A percentile compares a stretch with the other conserved stretches of the same genome.
These are phyloP conservation scores for Gymnothorax reevesii DNA, from an alignment of 2,797 vertebrate species.

Conservation along the genomic window DNA sequence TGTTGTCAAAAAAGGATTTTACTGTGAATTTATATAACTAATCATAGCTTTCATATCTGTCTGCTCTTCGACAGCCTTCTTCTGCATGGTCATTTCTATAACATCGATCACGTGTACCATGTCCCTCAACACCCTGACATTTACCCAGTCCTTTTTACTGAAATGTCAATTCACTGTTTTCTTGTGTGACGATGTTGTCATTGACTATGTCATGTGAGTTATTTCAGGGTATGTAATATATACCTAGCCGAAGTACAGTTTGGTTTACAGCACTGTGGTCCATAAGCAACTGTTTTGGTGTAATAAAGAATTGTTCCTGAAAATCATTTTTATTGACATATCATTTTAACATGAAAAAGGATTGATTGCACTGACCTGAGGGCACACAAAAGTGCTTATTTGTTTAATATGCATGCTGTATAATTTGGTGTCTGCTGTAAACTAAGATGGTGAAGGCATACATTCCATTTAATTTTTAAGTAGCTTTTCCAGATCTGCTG, in stretches of 20 bases:
- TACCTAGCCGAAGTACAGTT: not conserved
- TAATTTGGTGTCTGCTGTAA: not conserved
- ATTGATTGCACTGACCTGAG: not conserved
- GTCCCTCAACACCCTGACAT: not conserved
- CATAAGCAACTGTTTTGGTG: not conserved
- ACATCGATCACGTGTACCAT: not conserved
- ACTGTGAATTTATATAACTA: not conserved
- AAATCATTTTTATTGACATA: not conserved
- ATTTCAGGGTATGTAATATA: not conserved
- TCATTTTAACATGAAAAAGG: not conserved
- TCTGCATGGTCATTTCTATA: not conserved
- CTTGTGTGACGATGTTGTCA: not conserved
- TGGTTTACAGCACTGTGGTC: not conserved
- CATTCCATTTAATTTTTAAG: not conserved
- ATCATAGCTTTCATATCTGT: not conserved
- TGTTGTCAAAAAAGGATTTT: slow-evolving; percentile 4
- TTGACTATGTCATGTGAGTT: not conserved
- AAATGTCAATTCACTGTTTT: not conserved
- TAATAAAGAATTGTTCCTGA: not conserved
- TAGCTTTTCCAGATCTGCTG: not conserved
- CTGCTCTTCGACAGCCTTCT: not conserved
- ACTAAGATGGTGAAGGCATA: not conserved
- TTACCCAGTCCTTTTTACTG: not conserved
- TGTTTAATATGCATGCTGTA: not conserved
- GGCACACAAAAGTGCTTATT: not conserved